Conservation (phyloP, 2,113 vertebrate species). For the Merops nubicus region DNA sequence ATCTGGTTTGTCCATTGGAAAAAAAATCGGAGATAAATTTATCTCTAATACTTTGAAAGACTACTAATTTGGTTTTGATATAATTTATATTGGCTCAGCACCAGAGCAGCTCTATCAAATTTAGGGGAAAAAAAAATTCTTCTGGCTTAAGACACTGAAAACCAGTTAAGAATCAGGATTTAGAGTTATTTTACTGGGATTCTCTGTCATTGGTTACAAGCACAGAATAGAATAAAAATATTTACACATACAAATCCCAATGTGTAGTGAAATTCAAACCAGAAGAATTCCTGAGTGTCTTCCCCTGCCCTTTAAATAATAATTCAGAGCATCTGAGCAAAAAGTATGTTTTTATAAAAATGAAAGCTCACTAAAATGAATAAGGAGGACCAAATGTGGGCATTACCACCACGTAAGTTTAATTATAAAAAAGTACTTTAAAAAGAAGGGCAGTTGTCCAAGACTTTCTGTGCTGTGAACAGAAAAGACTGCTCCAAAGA, state of each 20-base stretch:
- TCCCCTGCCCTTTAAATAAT: background rate
- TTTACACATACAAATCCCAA: background rate
- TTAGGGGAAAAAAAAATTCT: background rate
- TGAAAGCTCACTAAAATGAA: background rate
- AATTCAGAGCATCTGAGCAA: background rate
- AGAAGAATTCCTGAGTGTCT: background rate
- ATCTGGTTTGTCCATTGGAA: background rate
- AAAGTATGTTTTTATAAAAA: background rate
- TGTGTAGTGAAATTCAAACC: background rate
- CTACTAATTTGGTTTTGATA: constrained; percentile 9
- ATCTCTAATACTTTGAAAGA: constrained; percentile 21
- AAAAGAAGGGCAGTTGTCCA: background rate
- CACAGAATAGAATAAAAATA: background rate
- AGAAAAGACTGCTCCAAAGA: background rate
- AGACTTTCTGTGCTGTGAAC: background rate
- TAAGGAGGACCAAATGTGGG: background rate
- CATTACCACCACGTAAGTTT: background rate
- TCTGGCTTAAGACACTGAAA: background rate
- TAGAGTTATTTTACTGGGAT: background rate
- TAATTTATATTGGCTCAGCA: constrained; percentile 26
- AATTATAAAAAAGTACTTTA: background rate
- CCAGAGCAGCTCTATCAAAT: background rate
- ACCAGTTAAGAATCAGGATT: background rate
- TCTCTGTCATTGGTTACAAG: background rate
- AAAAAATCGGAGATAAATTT: background rate